phyloP scores from a whole-genome alignment of 1,140 invertebrate genomes.

The Megathymus violae region DNA sequence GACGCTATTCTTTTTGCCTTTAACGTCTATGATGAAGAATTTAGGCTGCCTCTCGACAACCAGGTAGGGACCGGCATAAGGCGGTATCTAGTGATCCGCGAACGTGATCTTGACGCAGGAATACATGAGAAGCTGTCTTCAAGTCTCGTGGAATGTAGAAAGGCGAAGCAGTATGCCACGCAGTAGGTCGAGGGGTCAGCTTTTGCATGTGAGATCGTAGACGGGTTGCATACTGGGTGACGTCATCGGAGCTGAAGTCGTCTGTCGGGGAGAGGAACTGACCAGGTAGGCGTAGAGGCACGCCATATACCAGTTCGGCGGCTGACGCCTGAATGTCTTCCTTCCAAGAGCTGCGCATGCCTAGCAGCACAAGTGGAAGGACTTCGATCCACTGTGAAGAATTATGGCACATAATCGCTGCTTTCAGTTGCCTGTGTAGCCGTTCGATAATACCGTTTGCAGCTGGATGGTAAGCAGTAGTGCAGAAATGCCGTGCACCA shows the following conservation, averaged over 20 bases:
- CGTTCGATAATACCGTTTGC: constrained; percentile 9
- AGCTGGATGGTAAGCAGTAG: constrained; percentile 17
- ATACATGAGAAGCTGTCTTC: constrained; percentile 47
- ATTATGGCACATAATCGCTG: too few species aligned
- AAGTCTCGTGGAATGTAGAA: constrained; percentile 46
- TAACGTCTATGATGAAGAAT: constrained; percentile 50
- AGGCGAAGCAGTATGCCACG: constrained; percentile 40
- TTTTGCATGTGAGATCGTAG: constrained; percentile 40
- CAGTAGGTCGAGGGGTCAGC: constrained; percentile 41
- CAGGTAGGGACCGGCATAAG: constrained; percentile 66
- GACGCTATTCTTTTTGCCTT: constrained; percentile 48
- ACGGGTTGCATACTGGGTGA: constrained; percentile 37
- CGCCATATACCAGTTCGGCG: not conserved
- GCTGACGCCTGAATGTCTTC: not conserved
- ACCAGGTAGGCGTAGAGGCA: constrained; percentile 43
- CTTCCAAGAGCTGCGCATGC: not conserved
- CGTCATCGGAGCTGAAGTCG: constrained; percentile 33
- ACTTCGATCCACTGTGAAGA: too few species aligned
- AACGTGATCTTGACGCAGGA: constrained; percentile 59
- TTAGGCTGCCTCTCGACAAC: constrained; percentile 53
- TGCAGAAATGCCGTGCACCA: constrained; percentile 12
- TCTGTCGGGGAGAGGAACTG: constrained; percentile 43
- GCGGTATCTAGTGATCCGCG: constrained; percentile 56
- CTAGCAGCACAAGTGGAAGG: too few species aligned
- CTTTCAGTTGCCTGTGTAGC: not conserved